These are phyloP conservation scores for Plumapathes pennacea DNA, from an alignment of 92 coral and sea anemone genomes.

Conservation along the genomic window DNA sequence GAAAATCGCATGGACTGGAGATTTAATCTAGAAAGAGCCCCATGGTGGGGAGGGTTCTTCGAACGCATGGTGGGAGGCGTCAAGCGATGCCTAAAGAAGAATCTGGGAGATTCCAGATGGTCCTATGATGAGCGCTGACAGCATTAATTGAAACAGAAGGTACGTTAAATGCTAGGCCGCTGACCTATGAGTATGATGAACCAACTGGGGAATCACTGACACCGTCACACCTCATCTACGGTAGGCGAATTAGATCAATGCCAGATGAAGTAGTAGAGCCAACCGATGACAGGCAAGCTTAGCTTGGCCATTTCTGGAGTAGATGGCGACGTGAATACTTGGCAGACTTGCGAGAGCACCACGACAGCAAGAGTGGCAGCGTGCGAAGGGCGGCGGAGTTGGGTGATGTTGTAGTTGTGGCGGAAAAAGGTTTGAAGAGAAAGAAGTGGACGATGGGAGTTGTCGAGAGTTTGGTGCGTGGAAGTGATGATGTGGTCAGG, in stretches of 20 bases:
- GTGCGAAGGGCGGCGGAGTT: not conserved
- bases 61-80: not conserved
- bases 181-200: not conserved
- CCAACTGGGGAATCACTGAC: not conserved
- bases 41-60: slow-evolving; percentile 1
- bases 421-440: not conserved
- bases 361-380: not conserved
- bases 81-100: not conserved
- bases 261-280: not conserved
- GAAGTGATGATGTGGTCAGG: not conserved
- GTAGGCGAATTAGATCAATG: not conserved
- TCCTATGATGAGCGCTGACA: not conserved
- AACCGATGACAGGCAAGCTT: not conserved
- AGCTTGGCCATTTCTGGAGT: not conserved
- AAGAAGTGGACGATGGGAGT: slow-evolving; percentile 2
- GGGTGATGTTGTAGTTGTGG: slow-evolving; percentile 4
- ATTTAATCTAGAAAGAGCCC: not conserved
- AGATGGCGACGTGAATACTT: not conserved
- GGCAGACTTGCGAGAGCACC: not conserved
- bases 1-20: not conserved
- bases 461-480: not conserved
- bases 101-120: not conserved
- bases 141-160: not conserved
- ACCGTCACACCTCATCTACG: not conserved
- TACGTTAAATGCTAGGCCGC: not conserved